phyloP scores from a whole-genome alignment of 2,888 invertebrate genomes.

The Camptogramma bilineatum region DNA sequence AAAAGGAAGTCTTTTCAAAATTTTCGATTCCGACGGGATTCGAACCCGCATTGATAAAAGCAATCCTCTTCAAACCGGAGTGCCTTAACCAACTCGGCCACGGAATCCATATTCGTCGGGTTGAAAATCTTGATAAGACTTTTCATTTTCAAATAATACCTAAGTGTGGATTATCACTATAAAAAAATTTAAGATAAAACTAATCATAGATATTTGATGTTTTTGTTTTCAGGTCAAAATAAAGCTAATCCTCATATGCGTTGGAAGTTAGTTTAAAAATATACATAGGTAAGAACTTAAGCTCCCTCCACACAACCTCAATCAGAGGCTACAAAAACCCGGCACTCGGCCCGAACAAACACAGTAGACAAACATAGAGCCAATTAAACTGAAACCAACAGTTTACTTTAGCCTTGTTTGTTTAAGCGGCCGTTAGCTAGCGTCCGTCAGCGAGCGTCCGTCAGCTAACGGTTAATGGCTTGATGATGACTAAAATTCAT shows the following conservation, averaged over 20 bases:
- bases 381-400: slow-evolving; percentile 21
- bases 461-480: background rate
- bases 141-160: too few relatives aligned
- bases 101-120: too few relatives aligned
- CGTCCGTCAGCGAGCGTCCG: background rate
- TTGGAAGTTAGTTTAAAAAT: background rate
- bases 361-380: slow-evolving; percentile 18
- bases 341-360: slow-evolving; percentile 11
- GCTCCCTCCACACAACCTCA: background rate
- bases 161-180: too few relatives aligned
- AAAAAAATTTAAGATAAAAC: too few relatives aligned
- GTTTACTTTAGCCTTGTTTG: slow-evolving; percentile 11
- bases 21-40: too few relatives aligned
- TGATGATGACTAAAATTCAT: too few relatives aligned
- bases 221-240: background rate
- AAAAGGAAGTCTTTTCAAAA: too few relatives aligned
- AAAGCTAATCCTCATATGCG: background rate
- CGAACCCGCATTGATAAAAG: too few relatives aligned
- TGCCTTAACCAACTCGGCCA: too few relatives aligned
- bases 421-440: background rate
- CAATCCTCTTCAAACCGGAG: too few relatives aligned
- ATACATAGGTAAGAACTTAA: slow-evolving; percentile 1
- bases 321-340: slow-evolving; percentile 15
- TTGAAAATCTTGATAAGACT: too few relatives aligned
- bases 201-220: too few relatives aligned